phyloP scores from a whole-genome alignment of 2,797 vertebrate species.

The Spinibarbus caldwelli region DNA sequence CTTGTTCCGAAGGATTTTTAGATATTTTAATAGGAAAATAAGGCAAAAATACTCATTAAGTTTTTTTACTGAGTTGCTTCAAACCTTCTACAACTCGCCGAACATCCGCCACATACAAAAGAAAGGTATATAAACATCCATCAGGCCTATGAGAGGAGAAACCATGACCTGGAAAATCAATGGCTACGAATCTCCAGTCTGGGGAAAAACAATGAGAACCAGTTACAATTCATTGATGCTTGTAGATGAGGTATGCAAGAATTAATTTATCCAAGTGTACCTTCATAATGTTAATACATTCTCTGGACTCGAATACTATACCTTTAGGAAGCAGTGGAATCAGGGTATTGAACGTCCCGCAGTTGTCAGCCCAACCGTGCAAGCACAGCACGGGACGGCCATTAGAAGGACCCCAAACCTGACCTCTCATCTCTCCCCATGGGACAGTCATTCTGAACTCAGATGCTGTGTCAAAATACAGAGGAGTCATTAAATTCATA shows the following conservation, averaged over 20 bases:
- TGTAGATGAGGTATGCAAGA: neutral
- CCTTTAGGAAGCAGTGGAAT: slow-evolving; percentile 81
- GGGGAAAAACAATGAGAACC: neutral
- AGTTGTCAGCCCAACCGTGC: slow-evolving; percentile 84
- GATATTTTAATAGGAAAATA: too few relatives aligned
- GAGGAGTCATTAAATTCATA: neutral
- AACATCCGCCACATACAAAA: slow-evolving; percentile 82
- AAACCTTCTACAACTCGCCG: slow-evolving; percentile 80
- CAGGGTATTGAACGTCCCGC: slow-evolving; percentile 80
- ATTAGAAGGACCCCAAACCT: slow-evolving; percentile 77
- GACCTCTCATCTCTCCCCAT: slow-evolving; percentile 80
- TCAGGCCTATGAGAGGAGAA: slow-evolving; percentile 85
- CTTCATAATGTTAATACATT: neutral
- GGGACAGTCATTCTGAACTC: slow-evolving; percentile 78
- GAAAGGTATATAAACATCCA: slow-evolving; percentile 78
- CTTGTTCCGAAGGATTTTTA: neutral
- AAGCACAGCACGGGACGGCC: slow-evolving; percentile 81
- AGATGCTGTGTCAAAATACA: slow-evolving; percentile 59
- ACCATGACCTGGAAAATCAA: slow-evolving; percentile 90
- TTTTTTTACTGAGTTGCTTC: neutral
- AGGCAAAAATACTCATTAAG: too few relatives aligned
- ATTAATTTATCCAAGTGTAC: neutral
- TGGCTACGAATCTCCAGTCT: slow-evolving; percentile 84
- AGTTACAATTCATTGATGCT: neutral
- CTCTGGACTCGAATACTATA: slow-evolving; percentile 43